Percentiles rank a stretch among this genome's conserved stretches.
Evolutionary conservation across 2,888 invertebrate genomes (phyloP).

Genomic region (Prosopocoilus inquinatus): DNA sequence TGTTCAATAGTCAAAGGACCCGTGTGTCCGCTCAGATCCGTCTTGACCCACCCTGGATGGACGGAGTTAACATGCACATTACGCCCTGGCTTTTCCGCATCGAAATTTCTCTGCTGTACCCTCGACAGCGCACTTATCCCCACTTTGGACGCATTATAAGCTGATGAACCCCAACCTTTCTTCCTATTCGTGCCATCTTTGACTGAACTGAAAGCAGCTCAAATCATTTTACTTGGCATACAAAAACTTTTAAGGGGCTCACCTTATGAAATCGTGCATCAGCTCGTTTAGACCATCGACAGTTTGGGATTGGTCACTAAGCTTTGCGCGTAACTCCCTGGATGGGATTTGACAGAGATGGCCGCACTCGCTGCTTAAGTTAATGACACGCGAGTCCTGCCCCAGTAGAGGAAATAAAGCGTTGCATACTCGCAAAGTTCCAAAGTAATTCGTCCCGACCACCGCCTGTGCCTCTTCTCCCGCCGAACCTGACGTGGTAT

Average conservation of each 20-base stretch:
- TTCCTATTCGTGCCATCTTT: conserved; percentile 33
- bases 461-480: conserved; percentile 69
- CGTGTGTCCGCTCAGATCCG: conserved; percentile 65
- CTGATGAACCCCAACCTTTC: conserved; percentile 50
- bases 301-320: conserved; percentile 57
- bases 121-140: conserved; percentile 65
- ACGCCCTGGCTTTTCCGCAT: conserved; percentile 49
- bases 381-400: conserved; percentile 70
- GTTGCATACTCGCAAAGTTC: conserved; percentile 63
- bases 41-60: conserved; percentile 73
- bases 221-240: not conserved
- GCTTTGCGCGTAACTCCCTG: conserved; percentile 54
- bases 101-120: conserved; percentile 62
- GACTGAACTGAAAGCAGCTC: conserved; percentile 19
- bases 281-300: conserved; percentile 60
- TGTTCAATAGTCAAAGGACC: conserved; percentile 59
- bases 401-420: conserved; percentile 70
- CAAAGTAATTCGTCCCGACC: conserved; percentile 66
- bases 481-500: conserved; percentile 60
- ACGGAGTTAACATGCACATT: conserved; percentile 69
- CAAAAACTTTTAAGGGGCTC: conserved; percentile 25
- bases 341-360: conserved; percentile 61
- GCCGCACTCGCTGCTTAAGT: conserved; percentile 69
- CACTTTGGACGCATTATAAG: conserved; percentile 73
- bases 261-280: conserved; percentile 67